Base-by-base conservation (phyloP, 2,888 invertebrate genomes). In the Philereme vetulata region DNA sequence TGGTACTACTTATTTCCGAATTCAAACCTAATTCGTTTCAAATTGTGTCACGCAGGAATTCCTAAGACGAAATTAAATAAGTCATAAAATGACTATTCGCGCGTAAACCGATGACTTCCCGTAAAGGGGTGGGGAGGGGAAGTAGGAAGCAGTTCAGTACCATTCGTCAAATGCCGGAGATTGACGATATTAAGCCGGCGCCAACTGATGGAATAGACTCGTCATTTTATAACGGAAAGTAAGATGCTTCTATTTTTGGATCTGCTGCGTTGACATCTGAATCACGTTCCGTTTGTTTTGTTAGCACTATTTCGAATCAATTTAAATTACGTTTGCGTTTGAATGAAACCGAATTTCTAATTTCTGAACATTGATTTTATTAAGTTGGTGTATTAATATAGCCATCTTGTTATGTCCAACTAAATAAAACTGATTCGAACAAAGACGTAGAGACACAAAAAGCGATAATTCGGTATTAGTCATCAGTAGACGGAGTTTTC, bases 401-500 rank as follows among this genome's bases (percentile, higher is more conserved):
- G 21, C 21, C 21, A 21, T 21, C 21, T 21, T 21, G 21, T 21
- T 21, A 21, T 6, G n/a, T 43, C 32, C 21, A 51, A 4, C n/a
- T n/a, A 49, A 44, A 50, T 53, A 66, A 70, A 74, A 67, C 71
- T 64, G 66, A 69, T 68, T 71, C 67, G 67, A 66, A 64, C 67
- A 72, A 75, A 72, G 72, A 76, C 66, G 68, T 71, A 73, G 59
- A 71, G 67, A 72, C 68, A 74, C 72, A 78, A 77, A 79, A 82
- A 80, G 78, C 77, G 80, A 78, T 80, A 80, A 84, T 84, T 84
- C 84, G 80, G 84, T 86, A 86, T 85, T 81, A 86, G 84, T 83
- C 84, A 86, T 88, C 88, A 86, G 82, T 76, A 75, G 74, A 74
- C 80, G 76, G 86, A 90, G 85, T 91, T 91, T 91, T 91, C 90